Conservation (phyloP, 2,797 vertebrate genomes). For the Lateolabrax maculatus region DNA sequence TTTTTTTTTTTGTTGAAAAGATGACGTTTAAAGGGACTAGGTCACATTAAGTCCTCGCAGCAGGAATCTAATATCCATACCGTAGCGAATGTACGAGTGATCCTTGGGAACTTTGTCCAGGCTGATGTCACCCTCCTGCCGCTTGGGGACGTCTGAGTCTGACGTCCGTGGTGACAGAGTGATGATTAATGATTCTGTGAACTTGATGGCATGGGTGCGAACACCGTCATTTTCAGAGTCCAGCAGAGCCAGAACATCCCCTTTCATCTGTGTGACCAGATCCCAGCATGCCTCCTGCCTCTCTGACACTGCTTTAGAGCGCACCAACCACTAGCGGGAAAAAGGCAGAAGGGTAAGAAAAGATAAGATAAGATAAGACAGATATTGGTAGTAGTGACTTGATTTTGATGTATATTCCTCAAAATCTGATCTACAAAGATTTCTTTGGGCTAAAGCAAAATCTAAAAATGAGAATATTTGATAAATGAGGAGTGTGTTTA, state of each 20-base stretch:
- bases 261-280: conserved; percentile 93
- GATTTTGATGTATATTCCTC: neutral
- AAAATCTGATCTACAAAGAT: neutral
- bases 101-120: conserved; percentile 93
- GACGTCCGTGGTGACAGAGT: conserved; percentile 90
- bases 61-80: conserved; percentile 73
- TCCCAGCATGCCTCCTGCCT: conserved; percentile 97
- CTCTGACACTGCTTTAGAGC: conserved; percentile 88
- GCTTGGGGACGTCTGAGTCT: conserved; percentile 92
- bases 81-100: conserved; percentile 92
- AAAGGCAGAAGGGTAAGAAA: conserved; percentile 10
- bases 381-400: neutral
- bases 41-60: too few relatives aligned
- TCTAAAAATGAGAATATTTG: neutral
- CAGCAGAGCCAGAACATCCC: conserved; percentile 90
- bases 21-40: too few relatives aligned
- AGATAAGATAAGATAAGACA: too few relatives aligned
- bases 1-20: too few relatives aligned
- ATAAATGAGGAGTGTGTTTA: conserved; percentile 47
- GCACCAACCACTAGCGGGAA: conserved; percentile 91
- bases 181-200: conserved; percentile 95
- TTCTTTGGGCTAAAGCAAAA: neutral
- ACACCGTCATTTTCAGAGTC: conserved; percentile 97
- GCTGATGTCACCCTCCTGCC: conserved; percentile 94
- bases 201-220: conserved; percentile 97